Conservation (phyloP, 2,888 invertebrate genomes). For the Tuta absoluta region DNA sequence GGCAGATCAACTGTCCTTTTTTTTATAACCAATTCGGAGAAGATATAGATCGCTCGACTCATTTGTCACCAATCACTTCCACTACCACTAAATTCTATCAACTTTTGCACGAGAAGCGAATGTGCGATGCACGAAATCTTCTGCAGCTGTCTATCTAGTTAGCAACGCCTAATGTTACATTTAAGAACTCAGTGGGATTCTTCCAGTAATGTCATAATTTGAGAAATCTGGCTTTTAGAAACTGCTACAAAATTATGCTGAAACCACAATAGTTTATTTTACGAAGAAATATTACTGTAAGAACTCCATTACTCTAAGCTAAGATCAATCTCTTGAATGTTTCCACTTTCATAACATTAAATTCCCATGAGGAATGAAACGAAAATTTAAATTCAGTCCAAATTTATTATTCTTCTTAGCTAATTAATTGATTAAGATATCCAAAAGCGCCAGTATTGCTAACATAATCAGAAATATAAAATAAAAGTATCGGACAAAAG, state of each 20-base stretch:
- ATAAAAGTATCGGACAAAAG: slow-evolving; percentile 46
- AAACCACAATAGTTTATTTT: not conserved
- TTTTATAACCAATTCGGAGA: slow-evolving; percentile 45
- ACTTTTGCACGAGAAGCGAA: slow-evolving; percentile 80
- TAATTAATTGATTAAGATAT: slow-evolving; percentile 59
- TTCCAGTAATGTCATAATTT: slow-evolving; percentile 52
- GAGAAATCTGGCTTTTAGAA: not conserved
- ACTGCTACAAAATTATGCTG: too few species aligned
- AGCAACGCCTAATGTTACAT: slow-evolving; percentile 78
- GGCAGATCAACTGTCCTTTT: slow-evolving; percentile 36
- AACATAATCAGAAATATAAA: slow-evolving; percentile 49
- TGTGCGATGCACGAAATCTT: slow-evolving; percentile 80
- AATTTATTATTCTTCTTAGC: slow-evolving; percentile 40
- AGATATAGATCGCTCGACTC: slow-evolving; percentile 78
- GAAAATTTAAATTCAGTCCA: slow-evolving; percentile 69
- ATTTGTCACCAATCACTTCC: slow-evolving; percentile 72
- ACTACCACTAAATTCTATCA: slow-evolving; percentile 71
- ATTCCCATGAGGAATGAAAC: slow-evolving; percentile 80
- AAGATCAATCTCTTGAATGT: slow-evolving; percentile 68
- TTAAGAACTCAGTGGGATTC: slow-evolving; percentile 65
- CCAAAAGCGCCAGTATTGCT: slow-evolving; percentile 78
- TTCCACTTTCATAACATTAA: slow-evolving; percentile 63
- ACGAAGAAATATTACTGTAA: slow-evolving; percentile 61
- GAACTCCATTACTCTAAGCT: slow-evolving; percentile 67
- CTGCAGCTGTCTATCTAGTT: slow-evolving; percentile 80